Evolutionary conservation across 2,888 invertebrate species (phyloP).

Genomic region (Eupelmus urozonus): DNA sequence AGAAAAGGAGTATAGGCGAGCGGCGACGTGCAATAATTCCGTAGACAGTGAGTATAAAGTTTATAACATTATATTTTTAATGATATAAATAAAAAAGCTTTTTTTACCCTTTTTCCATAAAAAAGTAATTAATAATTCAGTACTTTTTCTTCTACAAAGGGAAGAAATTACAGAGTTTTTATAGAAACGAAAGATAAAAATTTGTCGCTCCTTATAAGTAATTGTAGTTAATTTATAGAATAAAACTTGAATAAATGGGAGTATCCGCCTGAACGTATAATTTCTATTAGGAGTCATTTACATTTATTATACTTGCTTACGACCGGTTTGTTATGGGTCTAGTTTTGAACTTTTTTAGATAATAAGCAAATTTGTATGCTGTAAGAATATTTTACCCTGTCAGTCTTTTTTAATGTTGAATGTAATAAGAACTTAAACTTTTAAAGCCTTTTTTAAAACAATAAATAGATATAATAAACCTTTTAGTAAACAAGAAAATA

Average conservation of each 20-base stretch:
- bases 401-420: background rate
- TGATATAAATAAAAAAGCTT: background rate
- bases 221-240: too few species aligned
- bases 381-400: too few species aligned
- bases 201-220: background rate
- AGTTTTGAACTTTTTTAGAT: constrained; percentile 9
- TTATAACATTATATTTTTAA: background rate
- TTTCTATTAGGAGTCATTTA: constrained; percentile 1
- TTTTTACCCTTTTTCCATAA: background rate
- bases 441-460: too few species aligned
- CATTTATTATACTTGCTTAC: constrained; percentile 6
- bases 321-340: constrained; percentile 11
- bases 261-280: background rate
- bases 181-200: background rate
- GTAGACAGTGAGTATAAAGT: constrained; percentile 68
- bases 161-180: too few species aligned
- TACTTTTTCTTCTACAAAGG: too few species aligned
- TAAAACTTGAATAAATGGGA: background rate
- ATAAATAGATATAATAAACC: too few species aligned
- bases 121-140: too few species aligned
- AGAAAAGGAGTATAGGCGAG: constrained; percentile 73
- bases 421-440: too few species aligned
- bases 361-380: background rate
- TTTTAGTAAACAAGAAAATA: too few species aligned
- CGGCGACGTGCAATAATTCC: constrained; percentile 77